Conservation (phyloP, 2,888 invertebrate genomes). For the Agapostemon virescens region DNA sequence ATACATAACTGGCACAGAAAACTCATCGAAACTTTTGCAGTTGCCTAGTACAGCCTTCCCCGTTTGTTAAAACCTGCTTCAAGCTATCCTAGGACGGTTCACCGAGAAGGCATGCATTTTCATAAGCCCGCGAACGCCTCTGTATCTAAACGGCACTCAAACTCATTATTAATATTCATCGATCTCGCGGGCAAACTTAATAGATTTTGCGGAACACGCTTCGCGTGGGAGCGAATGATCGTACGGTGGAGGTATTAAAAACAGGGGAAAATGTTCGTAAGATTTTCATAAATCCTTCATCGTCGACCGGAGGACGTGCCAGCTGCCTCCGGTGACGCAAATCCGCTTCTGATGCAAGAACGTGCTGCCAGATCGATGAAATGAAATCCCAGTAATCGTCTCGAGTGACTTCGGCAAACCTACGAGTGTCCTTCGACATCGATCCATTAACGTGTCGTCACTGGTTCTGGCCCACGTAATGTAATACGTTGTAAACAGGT, state of each 20-base stretch:
- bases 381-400: slow-evolving; percentile 44
- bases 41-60: neutral
- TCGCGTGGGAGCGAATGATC: slow-evolving; percentile 28
- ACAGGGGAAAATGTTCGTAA: neutral
- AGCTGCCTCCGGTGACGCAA: slow-evolving; percentile 25
- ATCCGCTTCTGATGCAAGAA: slow-evolving; percentile 29
- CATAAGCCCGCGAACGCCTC: slow-evolving; percentile 37
- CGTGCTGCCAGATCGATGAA: slow-evolving; percentile 34
- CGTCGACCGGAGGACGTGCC: slow-evolving; percentile 18
- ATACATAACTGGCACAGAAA: neutral
- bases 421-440: slow-evolving; percentile 71
- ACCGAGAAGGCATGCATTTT: neutral
- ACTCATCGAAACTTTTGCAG: no score
- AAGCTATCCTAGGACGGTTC: neutral
- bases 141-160: slow-evolving; percentile 38
- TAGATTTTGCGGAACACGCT: slow-evolving; percentile 30
- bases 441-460: slow-evolving; percentile 56
- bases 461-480: slow-evolving; percentile 40
- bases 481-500: slow-evolving; percentile 57
- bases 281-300: slow-evolving; percentile 37
- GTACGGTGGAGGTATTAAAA: slow-evolving; percentile 7
- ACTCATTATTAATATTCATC: slow-evolving; percentile 40
- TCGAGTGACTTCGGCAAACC: slow-evolving; percentile 63
- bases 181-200: slow-evolving; percentile 16
- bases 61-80: neutral